A percentile compares a stretch with the other conserved stretches of the same genome.
Evolutionary conservation across 2,888 invertebrate genomes (phyloP).

Genomic region (Enchytraeus crypticus): DNA sequence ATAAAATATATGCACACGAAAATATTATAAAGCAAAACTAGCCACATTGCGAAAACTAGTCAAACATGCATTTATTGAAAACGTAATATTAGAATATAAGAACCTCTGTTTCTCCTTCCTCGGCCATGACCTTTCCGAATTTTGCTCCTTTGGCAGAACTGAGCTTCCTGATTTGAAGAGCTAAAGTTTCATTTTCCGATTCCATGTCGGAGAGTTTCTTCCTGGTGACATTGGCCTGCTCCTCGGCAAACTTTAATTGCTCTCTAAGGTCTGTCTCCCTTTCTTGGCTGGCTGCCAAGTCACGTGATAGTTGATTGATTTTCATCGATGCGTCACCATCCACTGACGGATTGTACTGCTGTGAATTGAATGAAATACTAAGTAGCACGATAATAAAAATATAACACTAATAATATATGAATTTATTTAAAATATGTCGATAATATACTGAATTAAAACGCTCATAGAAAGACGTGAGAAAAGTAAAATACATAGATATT

Average conservation of each 20-base stretch:
- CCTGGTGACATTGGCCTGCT: slow-evolving; percentile 64
- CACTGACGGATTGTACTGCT: background rate
- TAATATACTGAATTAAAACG: too few species aligned
- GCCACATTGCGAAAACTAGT: too few species aligned
- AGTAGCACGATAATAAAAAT: too few species aligned
- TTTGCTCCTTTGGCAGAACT: slow-evolving; percentile 50
- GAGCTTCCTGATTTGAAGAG: slow-evolving; percentile 91
- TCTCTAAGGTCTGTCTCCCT: slow-evolving; percentile 88
- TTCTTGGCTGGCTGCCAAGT: slow-evolving; percentile 82
- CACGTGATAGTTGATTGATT: slow-evolving; percentile 63
- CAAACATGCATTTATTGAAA: too few species aligned
- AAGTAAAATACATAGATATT: too few species aligned
- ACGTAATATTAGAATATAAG: background rate
- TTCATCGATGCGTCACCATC: background rate
- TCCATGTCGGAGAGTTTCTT: slow-evolving; percentile 84
- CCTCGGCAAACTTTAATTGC: slow-evolving; percentile 82
- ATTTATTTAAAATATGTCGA: too few species aligned
- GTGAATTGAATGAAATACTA: background rate
- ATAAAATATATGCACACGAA: too few species aligned
- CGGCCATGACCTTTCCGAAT: slow-evolving; percentile 8
- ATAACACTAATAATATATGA: too few species aligned
- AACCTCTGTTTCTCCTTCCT: slow-evolving; percentile 13
- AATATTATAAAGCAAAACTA: too few species aligned
- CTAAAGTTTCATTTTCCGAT: slow-evolving; percentile 91
- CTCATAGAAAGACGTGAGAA: too few species aligned